Conservation (phyloP, 30 jellyfish, hydroid and myxozoan genomes). For the Hydractinia echinata region DNA sequence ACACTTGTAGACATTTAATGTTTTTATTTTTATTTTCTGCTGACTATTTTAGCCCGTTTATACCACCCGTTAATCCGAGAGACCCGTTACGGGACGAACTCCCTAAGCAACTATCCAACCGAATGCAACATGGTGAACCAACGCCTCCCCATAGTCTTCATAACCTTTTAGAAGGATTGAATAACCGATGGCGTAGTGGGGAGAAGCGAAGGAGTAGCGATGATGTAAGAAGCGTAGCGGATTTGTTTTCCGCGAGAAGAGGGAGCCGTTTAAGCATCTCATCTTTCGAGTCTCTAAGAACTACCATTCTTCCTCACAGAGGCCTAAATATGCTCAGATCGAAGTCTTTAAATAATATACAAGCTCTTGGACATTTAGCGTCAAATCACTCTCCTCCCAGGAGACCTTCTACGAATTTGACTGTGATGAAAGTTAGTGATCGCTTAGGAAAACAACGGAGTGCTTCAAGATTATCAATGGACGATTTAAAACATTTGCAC, state of each 20-base stretch:
- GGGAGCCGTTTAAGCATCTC: background rate
- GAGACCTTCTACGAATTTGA: background rate
- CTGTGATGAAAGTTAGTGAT: background rate
- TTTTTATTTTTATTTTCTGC: too few relatives aligned
- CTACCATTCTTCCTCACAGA: background rate
- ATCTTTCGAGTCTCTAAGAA: background rate
- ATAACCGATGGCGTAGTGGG: background rate
- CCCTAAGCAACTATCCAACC: background rate
- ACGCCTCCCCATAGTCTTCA: conserved; percentile 1
- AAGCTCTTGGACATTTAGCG: background rate
- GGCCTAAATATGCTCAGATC: background rate
- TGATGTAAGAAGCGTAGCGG: background rate
- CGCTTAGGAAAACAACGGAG: background rate
- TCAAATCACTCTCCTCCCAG: background rate
- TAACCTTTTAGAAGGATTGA: background rate
- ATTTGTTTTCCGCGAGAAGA: conserved; percentile 3
- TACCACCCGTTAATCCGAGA: conserved; percentile 1
- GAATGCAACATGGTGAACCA: background rate
- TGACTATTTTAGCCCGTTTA: background rate
- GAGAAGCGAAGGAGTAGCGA: background rate
- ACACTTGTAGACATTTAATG: too few relatives aligned
- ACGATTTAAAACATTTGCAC: background rate
- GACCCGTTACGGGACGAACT: background rate
- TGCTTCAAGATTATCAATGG: background rate
- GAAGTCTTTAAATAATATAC: background rate